Percentiles rank a stretch among this genome's conserved stretches.
Conservation (phyloP, 2,888 invertebrate species). For the Agrochola lychnidis region DNA sequence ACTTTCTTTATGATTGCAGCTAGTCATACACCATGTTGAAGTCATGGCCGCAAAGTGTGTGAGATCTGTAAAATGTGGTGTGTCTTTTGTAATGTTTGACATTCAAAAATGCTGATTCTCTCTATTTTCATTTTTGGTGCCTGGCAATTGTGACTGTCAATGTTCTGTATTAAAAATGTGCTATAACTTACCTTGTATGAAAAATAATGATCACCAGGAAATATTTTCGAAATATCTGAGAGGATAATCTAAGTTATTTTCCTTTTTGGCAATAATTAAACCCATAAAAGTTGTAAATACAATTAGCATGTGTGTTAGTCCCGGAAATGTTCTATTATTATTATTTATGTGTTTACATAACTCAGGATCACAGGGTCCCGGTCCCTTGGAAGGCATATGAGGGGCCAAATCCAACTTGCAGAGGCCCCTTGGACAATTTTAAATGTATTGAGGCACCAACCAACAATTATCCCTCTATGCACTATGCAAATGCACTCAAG, state of each 20-base stretch:
- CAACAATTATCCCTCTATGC: no score
- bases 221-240: slow-evolving; percentile 1
- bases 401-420: no score
- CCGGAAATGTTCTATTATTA: not conserved
- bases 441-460: no score
- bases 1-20: not conserved
- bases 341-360: no score
- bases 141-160: not conserved
- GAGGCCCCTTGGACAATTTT: no score
- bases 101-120: not conserved
- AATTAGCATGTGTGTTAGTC: not conserved
- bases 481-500: no score
- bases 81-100: no score
- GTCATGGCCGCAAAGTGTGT: not conserved
- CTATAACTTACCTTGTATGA: no score
- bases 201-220: not conserved
- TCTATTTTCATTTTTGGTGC: not conserved
- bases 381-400: no score
- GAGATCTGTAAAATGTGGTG: no score
- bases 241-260: slow-evolving; percentile 2
- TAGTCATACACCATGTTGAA: not conserved
- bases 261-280: not conserved
- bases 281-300: not conserved
- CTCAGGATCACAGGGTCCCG: no score
- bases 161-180: no score